phyloP scores from a whole-genome alignment of 2,113 vertebrate genomes.

The Antennarius striatus region DNA sequence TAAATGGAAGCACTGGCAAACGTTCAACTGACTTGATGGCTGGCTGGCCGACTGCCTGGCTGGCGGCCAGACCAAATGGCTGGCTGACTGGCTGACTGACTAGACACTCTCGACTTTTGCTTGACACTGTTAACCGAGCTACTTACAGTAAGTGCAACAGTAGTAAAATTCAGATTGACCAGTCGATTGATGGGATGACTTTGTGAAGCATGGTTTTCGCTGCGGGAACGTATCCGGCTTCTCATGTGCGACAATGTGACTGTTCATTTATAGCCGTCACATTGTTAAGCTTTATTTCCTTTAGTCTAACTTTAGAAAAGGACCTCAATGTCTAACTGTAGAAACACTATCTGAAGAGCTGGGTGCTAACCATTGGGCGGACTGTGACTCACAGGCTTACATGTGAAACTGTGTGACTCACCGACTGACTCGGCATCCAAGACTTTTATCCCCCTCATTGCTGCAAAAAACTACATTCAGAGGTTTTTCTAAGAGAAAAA shows the following conservation, averaged over 20 bases:
- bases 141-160: slow-evolving; percentile 24
- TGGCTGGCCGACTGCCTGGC: slow-evolving; percentile 36
- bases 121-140: slow-evolving; percentile 37
- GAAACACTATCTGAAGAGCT: too few relatives aligned
- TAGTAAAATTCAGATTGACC: slow-evolving; percentile 12
- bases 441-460: not conserved
- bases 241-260: not conserved
- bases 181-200: slow-evolving; percentile 1
- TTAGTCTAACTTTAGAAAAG: too few relatives aligned
- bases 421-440: not conserved
- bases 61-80: slow-evolving; percentile 24
- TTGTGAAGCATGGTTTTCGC: slow-evolving; percentile 6
- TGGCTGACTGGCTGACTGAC: slow-evolving; percentile 41
- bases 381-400: not conserved
- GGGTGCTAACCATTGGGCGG: too few relatives aligned
- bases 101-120: slow-evolving; percentile 25
- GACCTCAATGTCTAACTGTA: too few relatives aligned
- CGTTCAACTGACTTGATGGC: slow-evolving; percentile 41
- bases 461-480: slow-evolving; percentile 7
- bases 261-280: not conserved
- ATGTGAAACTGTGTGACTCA: slow-evolving; percentile 5
- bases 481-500: not conserved
- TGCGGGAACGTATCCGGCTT: not conserved
- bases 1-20: slow-evolving; percentile 59
- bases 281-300: too few relatives aligned